A percentile compares a stretch with the other conserved stretches of the same genome.
Evolutionary conservation across 2,113 vertebrate species (phyloP).

Genomic region (Tonatia bakeri): DNA sequence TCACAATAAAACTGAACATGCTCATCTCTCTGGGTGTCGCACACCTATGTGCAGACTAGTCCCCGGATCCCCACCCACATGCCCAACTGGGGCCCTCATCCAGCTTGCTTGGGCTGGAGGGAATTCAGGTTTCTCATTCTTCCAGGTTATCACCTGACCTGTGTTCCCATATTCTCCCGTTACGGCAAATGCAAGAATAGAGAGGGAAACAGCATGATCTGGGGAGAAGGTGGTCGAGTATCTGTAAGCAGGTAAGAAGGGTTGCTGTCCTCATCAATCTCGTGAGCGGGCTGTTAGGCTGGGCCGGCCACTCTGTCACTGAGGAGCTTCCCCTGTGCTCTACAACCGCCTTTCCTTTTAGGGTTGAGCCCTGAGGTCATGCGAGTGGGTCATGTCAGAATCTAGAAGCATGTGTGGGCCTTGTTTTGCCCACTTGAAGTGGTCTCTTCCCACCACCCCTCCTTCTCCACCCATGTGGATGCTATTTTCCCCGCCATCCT

Average conservation of each 20-base stretch:
- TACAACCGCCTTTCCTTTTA: neutral
- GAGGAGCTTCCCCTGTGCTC: neutral
- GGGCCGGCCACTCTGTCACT: neutral
- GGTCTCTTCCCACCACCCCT: neutral
- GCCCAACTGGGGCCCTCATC: neutral
- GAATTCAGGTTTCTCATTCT: neutral
- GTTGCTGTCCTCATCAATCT: accelerated
- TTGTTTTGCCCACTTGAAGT: neutral
- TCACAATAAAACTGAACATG: neutral
- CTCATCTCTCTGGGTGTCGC: neutral
- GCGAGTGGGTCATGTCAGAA: neutral
- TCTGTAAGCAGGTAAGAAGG: neutral
- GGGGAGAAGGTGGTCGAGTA: neutral
- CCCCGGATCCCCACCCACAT: neutral
- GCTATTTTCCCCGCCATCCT: neutral
- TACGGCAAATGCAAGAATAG: neutral
- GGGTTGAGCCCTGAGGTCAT: neutral
- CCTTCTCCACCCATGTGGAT: neutral
- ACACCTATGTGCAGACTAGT: neutral
- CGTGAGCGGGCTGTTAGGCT: no score
- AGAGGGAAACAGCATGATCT: neutral
- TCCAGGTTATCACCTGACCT: neutral
- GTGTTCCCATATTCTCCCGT: neutral
- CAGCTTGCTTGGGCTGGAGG: neutral
- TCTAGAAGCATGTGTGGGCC: neutral